Evolutionary conservation across 2,797 vertebrate genomes (phyloP).

Genomic region (Alcedo quadribrachys): DNA sequence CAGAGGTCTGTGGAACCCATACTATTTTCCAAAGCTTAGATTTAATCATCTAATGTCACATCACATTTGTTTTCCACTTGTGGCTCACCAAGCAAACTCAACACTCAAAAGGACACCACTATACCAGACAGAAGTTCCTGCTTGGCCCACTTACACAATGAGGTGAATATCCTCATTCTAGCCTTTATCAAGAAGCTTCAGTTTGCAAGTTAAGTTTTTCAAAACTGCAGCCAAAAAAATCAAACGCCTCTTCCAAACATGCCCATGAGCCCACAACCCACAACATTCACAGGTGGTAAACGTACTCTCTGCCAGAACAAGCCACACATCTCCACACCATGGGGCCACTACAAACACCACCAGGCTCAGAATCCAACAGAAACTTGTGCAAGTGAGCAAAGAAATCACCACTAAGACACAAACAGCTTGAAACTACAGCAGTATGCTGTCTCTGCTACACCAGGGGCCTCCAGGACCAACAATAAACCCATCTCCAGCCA

Average conservation of each 20-base stretch:
- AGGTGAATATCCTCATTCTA: not conserved
- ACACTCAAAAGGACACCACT: not conserved
- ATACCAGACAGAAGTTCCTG: not conserved
- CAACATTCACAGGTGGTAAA: no score
- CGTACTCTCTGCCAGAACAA: accelerated
- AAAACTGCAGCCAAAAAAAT: not conserved
- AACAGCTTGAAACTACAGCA: not conserved
- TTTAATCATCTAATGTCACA: not conserved
- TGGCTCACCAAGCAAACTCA: not conserved
- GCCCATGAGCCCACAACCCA: accelerated
- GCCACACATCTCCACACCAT: not conserved
- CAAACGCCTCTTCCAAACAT: not conserved
- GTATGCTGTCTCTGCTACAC: not conserved
- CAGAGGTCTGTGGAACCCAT: not conserved
- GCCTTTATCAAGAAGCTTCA: not conserved
- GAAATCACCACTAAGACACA: accelerated
- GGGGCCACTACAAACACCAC: not conserved
- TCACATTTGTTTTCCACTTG: not conserved
- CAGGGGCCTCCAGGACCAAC: not conserved
- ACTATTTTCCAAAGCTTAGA: slow-evolving; percentile 5
- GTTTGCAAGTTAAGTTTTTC: not conserved
- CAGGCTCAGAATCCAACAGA: not conserved
- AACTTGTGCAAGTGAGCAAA: not conserved
- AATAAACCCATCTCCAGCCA: accelerated
- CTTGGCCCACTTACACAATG: accelerated